Conservation (phyloP, 2,888 invertebrate genomes). For the Tenthredo notha region DNA sequence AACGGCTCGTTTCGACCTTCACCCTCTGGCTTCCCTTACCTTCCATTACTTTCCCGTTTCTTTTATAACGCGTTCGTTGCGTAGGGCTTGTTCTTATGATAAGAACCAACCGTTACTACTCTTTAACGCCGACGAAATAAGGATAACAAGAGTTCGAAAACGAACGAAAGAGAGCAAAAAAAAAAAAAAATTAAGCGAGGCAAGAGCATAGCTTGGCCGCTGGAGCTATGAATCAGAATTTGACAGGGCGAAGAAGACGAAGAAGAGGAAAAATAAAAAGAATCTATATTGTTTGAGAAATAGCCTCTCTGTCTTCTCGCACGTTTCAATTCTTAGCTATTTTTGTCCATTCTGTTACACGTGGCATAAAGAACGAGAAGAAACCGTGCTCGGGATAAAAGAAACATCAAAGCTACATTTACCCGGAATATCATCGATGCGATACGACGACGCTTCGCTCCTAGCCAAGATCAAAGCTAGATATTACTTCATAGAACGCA, state of each 20-base stretch:
- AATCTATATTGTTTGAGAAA: background rate
- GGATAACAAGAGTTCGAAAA: too few species aligned
- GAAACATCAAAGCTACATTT: conserved; percentile 35
- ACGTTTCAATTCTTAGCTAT: conserved; percentile 1
- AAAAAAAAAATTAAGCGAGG: background rate
- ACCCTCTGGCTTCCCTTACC: background rate
- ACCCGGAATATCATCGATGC: conserved; percentile 41
- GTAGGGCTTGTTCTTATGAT: background rate
- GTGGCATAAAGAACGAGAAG: background rate
- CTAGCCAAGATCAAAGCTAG: conserved; percentile 31
- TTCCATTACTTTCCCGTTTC: background rate
- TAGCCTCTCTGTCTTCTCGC: background rate
- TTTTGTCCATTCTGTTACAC: background rate
- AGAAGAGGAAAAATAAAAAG: background rate
- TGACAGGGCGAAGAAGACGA: background rate
- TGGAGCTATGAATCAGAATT: conserved; percentile 19
- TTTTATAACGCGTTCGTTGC: background rate
- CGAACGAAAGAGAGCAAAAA: too few species aligned
- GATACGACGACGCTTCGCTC: conserved; percentile 13
- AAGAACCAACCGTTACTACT: background rate
- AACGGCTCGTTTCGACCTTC: background rate
- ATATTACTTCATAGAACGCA: background rate
- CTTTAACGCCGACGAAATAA: background rate
- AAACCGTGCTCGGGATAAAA: background rate
- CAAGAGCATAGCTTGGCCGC: background rate